These are phyloP conservation scores for Apotomis turbidana DNA, from an alignment of 2,888 invertebrate genomes.

Conservation along the genomic window DNA sequence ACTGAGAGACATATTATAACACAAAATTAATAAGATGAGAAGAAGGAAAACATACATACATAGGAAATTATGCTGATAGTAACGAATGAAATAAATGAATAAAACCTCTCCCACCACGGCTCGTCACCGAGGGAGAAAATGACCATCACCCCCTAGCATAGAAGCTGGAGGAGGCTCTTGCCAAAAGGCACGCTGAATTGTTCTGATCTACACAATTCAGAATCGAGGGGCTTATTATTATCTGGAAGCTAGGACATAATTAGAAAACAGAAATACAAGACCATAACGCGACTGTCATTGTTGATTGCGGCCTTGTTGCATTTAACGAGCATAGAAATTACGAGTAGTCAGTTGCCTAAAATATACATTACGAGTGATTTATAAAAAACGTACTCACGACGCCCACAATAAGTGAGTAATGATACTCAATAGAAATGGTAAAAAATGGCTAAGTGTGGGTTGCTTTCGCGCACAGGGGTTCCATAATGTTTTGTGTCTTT, in stretches of 20 bases:
- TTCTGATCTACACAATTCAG: too few species aligned
- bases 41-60: too few species aligned
- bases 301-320: constrained; percentile 4
- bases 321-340: background rate
- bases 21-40: too few species aligned
- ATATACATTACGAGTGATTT: constrained; percentile 7
- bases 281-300: constrained; percentile 5
- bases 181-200: too few species aligned
- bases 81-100: too few species aligned
- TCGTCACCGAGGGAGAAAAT: too few species aligned
- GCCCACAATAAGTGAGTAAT: constrained; percentile 20
- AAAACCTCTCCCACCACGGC: too few species aligned
- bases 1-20: too few species aligned
- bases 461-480: background rate
- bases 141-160: too few species aligned
- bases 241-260: background rate
- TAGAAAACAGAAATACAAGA: background rate
- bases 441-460: background rate
- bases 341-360: constrained; percentile 4
- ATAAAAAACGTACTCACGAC: constrained; percentile 23
- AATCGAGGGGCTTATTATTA: too few species aligned
- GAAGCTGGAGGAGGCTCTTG: too few species aligned
- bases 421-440: constrained; percentile 10
- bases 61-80: too few species aligned
- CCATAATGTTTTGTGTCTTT: background rate